phyloP scores from a whole-genome alignment of 2,888 invertebrate genomes.

The Syritta pipiens region DNA sequence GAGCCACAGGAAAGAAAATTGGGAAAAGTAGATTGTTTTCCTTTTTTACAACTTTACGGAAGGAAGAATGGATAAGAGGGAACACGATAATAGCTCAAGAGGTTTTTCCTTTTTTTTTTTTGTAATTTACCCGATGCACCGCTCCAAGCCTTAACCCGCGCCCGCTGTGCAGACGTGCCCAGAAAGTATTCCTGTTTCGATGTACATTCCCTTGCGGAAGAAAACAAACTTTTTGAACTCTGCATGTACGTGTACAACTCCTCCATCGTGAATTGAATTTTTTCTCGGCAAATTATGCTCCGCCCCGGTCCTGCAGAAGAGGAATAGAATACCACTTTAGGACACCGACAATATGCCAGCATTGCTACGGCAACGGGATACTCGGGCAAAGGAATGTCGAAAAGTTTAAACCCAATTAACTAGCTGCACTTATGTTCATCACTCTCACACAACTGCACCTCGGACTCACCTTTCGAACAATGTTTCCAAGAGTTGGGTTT shows the following conservation, averaged over 20 bases:
- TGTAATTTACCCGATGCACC: constrained; percentile 4
- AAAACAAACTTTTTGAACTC: constrained; percentile 17
- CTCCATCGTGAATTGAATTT: background rate
- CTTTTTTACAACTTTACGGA: constrained; percentile 1
- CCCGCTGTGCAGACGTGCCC: background rate
- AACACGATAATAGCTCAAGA: constrained; percentile 30
- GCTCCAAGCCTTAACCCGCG: constrained; percentile 37
- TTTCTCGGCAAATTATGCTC: too few relatives aligned
- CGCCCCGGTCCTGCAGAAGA: too few relatives aligned
- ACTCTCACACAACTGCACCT: too few relatives aligned
- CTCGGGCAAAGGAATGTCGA: too few relatives aligned
- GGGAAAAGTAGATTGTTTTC: constrained; percentile 16
- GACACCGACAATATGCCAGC: too few relatives aligned
- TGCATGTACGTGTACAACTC: constrained; percentile 4
- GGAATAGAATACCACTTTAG: too few relatives aligned
- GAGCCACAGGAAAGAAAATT: constrained; percentile 32
- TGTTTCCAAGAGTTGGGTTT: constrained; percentile 22
- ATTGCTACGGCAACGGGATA: too few relatives aligned
- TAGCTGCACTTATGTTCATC: too few relatives aligned
- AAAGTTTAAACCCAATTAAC: too few relatives aligned
- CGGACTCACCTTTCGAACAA: constrained; percentile 39
- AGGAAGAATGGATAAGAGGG: background rate
- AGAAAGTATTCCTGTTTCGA: constrained; percentile 2
- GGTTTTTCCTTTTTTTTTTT: constrained; percentile 5
- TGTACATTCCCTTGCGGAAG: background rate